A percentile compares a stretch with the other conserved stretches of the same genome.
These are phyloP conservation scores for Loripinus fragilis DNA, from an alignment of 2,888 invertebrate species.

Conservation along the genomic window DNA sequence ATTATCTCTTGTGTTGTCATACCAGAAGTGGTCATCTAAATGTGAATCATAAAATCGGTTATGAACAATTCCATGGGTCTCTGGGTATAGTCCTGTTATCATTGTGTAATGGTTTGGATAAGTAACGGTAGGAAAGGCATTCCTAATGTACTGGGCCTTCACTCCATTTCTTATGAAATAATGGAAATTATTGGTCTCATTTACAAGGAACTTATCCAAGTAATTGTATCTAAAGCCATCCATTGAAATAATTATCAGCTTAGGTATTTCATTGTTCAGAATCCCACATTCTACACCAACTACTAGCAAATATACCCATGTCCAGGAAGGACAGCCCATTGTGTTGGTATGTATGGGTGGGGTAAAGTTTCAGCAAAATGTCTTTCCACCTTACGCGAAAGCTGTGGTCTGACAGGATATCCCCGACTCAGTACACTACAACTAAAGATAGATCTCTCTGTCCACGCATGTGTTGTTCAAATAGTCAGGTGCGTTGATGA, in stretches of 20 bases:
- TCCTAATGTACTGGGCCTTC: constrained; percentile 84
- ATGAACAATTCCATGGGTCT: constrained; percentile 88
- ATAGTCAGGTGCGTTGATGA: too few species aligned
- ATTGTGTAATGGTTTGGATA: constrained; percentile 90
- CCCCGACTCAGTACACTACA: too few species aligned
- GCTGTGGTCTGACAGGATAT: too few species aligned
- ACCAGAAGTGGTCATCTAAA: constrained; percentile 63
- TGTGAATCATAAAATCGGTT: constrained; percentile 86
- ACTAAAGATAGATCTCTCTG: too few species aligned
- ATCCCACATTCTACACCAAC: neutral
- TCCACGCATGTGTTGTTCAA: too few species aligned
- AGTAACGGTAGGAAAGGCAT: constrained; percentile 86
- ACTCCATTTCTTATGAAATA: constrained; percentile 86
- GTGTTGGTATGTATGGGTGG: too few species aligned
- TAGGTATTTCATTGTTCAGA: constrained; percentile 37
- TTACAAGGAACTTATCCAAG: constrained; percentile 83
- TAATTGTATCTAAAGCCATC: constrained; percentile 90
- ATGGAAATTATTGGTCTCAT: constrained; percentile 86
- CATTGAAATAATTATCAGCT: constrained; percentile 63
- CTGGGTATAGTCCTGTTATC: constrained; percentile 86
- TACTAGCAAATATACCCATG: neutral
- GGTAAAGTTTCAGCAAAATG: too few species aligned
- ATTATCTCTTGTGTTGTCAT: constrained; percentile 64
- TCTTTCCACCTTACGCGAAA: too few species aligned
- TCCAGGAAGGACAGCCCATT: too few species aligned